phyloP scores from a whole-genome alignment of 2,888 invertebrate genomes.

The Pasiphila rectangulata region DNA sequence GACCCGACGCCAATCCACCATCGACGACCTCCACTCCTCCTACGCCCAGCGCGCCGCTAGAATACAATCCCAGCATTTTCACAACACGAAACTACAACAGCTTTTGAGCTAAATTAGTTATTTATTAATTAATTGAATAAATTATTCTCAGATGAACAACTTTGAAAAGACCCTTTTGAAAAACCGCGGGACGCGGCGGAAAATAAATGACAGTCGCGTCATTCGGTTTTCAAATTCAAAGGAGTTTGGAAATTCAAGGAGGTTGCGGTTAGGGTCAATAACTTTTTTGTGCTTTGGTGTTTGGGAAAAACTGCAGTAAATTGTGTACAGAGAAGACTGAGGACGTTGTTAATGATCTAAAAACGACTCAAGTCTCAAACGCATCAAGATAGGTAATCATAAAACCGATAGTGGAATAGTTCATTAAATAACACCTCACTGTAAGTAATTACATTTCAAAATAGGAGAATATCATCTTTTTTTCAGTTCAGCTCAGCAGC shows the following conservation, averaged over 20 bases:
- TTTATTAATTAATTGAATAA: too few relatives aligned
- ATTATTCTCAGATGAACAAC: too few relatives aligned
- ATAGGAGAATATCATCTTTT: conserved; percentile 18
- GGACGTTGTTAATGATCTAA: too few relatives aligned
- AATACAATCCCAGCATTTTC: conserved; percentile 76
- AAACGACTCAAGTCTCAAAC: too few relatives aligned
- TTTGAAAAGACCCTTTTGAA: too few relatives aligned
- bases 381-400: too few relatives aligned
- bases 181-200: conserved; percentile 18
- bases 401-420: too few relatives aligned
- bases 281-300: too few relatives aligned
- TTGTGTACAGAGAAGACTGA: too few relatives aligned
- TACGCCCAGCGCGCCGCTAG: conserved; percentile 81
- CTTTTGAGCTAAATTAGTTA: too few relatives aligned
- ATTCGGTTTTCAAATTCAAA: conserved; percentile 21
- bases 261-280: neutral
- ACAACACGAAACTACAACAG: conserved; percentile 33
- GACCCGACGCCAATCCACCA: conserved; percentile 64
- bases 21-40: conserved; percentile 73
- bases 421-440: too few relatives aligned
- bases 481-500: neutral
- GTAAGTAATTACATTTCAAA: conserved; percentile 11
- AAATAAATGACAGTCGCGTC: conserved; percentile 20
- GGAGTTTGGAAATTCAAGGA: neutral
- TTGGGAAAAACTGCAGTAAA: too few relatives aligned